Conservation (phyloP, 2,888 invertebrate species). For the Microdon myrmicae region DNA sequence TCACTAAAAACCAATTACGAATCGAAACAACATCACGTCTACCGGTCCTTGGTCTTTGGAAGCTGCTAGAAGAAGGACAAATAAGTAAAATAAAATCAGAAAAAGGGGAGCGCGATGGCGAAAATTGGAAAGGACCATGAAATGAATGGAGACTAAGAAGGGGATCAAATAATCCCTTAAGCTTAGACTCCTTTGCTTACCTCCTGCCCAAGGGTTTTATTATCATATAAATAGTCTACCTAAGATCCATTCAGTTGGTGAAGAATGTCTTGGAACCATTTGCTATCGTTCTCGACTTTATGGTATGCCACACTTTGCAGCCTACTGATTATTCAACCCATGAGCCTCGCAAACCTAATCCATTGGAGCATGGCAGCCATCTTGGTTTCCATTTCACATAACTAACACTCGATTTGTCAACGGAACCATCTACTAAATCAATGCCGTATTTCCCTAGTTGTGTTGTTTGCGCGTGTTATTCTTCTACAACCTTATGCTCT, state of each 20-base stretch:
- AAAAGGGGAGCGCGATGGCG: conserved; percentile 7
- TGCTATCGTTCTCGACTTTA: conserved; percentile 24
- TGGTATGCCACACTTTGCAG: too few species aligned
- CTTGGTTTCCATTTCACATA: conserved; percentile 50
- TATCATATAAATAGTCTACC: conserved; percentile 52
- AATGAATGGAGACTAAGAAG: conserved; percentile 24
- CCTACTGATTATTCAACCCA: too few species aligned
- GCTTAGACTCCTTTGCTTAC: too few species aligned
- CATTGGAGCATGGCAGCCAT: too few species aligned
- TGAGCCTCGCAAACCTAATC: too few species aligned
- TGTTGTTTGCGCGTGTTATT: too few species aligned
- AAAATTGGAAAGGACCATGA: conserved; percentile 21
- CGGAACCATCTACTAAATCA: conserved; percentile 55
- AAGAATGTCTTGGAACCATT: conserved; percentile 27
- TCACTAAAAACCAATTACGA: conserved; percentile 52
- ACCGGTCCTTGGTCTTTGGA: conserved; percentile 8
- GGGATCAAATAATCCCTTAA: conserved; percentile 45
- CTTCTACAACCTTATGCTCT: too few species aligned
- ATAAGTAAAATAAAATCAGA: not conserved
- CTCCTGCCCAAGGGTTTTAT: conserved; percentile 51
- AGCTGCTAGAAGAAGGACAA: not conserved
- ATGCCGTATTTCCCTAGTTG: conserved; percentile 53
- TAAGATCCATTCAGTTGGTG: conserved; percentile 41
- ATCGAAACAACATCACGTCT: conserved; percentile 47
- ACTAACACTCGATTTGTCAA: conserved; percentile 56